phyloP scores from a whole-genome alignment of 1,140 invertebrate genomes.

The Platorchestia sp. region DNA sequence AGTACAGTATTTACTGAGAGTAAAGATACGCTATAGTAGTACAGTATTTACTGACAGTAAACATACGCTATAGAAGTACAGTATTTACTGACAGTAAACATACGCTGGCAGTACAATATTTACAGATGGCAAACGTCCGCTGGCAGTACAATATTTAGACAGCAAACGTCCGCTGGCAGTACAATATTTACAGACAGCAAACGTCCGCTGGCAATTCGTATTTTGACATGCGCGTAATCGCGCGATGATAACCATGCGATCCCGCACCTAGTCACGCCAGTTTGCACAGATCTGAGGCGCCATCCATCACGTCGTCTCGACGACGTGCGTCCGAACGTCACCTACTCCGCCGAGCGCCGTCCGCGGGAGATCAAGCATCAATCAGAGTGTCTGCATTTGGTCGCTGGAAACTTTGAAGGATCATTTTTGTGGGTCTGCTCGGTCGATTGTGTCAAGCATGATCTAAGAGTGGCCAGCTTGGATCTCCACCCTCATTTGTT shows the following conservation, averaged over 20 bases:
- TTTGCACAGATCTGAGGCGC: neutral
- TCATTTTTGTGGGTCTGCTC: slow-evolving; percentile 40
- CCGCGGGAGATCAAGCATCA: neutral
- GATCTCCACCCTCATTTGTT: slow-evolving; percentile 55
- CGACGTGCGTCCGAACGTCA: neutral
- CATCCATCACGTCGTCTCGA: neutral
- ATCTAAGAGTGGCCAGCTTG: slow-evolving; percentile 50
- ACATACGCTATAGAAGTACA: too few relatives aligned
- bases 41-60: too few relatives aligned
- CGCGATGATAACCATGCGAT: neutral
- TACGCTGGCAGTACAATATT: too few relatives aligned
- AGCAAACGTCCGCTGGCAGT: too few relatives aligned
- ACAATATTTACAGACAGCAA: too few relatives aligned
- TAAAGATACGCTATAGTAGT: too few relatives aligned
- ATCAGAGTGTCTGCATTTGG: slow-evolving; percentile 20
- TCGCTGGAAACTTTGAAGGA: slow-evolving; percentile 45
- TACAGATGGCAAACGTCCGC: too few relatives aligned
- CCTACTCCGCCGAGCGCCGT: neutral
- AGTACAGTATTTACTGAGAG: too few relatives aligned
- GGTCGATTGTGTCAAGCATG: slow-evolving; percentile 54
- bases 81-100: too few relatives aligned
- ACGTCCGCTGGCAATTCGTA: neutral
- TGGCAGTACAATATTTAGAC: too few relatives aligned
- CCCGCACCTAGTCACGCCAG: neutral
- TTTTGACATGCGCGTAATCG: neutral